Evolutionary conservation across 2,888 invertebrate species (phyloP), one percentile per base, ranked within the genome.

Genomic region (Nomada goodeniana): DNA sequence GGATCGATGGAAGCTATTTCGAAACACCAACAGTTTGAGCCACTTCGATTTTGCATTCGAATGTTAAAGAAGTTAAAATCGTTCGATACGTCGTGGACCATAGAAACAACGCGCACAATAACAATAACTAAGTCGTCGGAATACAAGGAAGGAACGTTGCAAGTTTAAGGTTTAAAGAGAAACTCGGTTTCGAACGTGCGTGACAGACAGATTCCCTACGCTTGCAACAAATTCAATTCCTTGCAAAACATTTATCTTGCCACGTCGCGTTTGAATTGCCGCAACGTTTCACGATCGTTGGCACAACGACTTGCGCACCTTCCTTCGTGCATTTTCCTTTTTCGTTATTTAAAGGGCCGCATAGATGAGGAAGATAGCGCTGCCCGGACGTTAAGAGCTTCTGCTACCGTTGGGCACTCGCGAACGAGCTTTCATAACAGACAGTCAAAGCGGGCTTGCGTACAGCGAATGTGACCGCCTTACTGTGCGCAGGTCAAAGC

Each of bases 351-450:
- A 36, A 57, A 61, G 15, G 53, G 60, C 44, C 23, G 47, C 53
- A 13, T 42, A 50, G 44, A 9, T 47, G 52, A 36, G 23, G 26
- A 68, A 26, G 63, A 9, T 20, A 29, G 47, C 26, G 72, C 57
- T 57, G 59, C 53, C 20, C 50, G 47, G 60, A 76, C 50, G 72
- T 72, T 82, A 70, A 82, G 80, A 82, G 74, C 80, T 64, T 53
- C 26, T 59, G 69, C 29, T 69, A 42, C 76, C 76, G 57, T 63
- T 72, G 72, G 72, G 50, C 60, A 64, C 50, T n/a, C 20, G 55
- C 23, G 18, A 29, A 36, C 29, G 11, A 53, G 82, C 72, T 76
- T 73, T 76, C 23, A 57, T 65, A 72, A 64, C 52, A 64, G 68
- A 77, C 68, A 65, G 76, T 73, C 73, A 75, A 76, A 76, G 65